Evolutionary conservation across 2,888 invertebrate species (phyloP).

Genomic region (Thalpophila matura): DNA sequence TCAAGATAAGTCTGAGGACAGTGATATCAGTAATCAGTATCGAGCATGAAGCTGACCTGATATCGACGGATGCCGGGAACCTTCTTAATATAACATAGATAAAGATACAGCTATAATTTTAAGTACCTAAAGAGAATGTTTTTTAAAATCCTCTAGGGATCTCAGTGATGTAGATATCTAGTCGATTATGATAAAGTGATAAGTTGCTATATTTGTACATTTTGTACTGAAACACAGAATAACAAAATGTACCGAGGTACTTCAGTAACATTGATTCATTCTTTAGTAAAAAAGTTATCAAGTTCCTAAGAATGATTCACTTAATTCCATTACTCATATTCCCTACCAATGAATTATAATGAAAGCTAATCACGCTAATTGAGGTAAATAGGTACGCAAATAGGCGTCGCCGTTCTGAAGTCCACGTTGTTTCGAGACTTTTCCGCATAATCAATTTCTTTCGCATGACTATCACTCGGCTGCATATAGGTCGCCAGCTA

Average conservation of each 20-base stretch:
- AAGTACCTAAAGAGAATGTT: too few species aligned
- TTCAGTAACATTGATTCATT: background rate
- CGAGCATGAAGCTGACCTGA: too few species aligned
- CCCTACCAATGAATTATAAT: slow-evolving; percentile 11
- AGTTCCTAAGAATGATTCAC: slow-evolving; percentile 13
- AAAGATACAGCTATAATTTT: too few species aligned
- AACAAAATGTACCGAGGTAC: background rate
- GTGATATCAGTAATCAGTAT: too few species aligned
- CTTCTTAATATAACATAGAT: too few species aligned
- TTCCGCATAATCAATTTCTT: slow-evolving; percentile 18
- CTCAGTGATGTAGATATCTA: too few species aligned
- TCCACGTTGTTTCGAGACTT: background rate
- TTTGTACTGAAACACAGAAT: background rate
- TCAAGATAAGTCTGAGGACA: too few species aligned
- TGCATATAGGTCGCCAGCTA: slow-evolving; percentile 25
- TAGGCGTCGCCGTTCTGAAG: slow-evolving; percentile 1
- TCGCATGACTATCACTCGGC: slow-evolving; percentile 7
- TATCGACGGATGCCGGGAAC: too few species aligned
- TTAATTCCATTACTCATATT: slow-evolving; percentile 19
- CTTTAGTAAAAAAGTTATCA: background rate
- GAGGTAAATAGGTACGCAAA: slow-evolving; percentile 25
- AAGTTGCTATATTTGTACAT: background rate
- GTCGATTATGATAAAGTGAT: background rate
- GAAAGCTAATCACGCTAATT: slow-evolving; percentile 15
- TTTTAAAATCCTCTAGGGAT: too few species aligned